A percentile compares a stretch with the other conserved stretches of the same genome.
These are phyloP conservation scores for Phoeniculus purpureus DNA, from an alignment of 2,797 vertebrate species.

Conservation along the genomic window DNA sequence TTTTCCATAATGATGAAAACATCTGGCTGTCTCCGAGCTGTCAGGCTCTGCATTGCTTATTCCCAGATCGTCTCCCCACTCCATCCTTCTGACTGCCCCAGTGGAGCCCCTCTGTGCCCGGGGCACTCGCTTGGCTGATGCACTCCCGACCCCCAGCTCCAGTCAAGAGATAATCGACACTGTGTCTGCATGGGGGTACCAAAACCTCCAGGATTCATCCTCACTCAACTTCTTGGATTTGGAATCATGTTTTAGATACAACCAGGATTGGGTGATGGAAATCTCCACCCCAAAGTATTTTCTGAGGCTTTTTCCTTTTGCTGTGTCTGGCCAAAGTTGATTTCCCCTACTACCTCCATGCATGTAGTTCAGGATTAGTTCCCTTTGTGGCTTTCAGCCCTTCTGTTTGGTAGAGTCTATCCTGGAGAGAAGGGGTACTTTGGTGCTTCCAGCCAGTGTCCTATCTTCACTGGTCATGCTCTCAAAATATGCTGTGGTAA, in stretches of 20 bases:
- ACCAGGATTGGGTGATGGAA: not conserved
- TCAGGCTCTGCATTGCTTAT: constrained; percentile 38
- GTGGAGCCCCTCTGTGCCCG: not conserved
- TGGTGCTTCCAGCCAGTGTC: not conserved
- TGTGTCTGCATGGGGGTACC: not conserved
- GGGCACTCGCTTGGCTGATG: not conserved
- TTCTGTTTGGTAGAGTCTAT: not conserved
- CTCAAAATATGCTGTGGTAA: not conserved
- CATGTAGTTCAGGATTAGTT: not conserved
- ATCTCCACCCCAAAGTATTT: not conserved
- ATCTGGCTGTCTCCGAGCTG: constrained; percentile 43
- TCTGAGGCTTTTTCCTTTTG: not conserved
- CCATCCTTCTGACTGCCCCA: not conserved
- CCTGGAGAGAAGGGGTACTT: not conserved
- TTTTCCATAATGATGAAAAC: constrained; percentile 59
- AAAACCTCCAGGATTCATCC: not conserved
- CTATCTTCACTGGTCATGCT: not conserved
- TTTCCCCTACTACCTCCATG: fast-evolving
- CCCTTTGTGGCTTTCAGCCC: not conserved
- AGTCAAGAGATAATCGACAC: not conserved
- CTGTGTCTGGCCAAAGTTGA: not conserved
- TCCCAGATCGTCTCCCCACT: not conserved
- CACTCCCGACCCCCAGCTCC: not conserved
- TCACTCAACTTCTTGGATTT: fast-evolving
- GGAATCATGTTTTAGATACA: not conserved